These are phyloP conservation scores for Idris sp. DNA, from an alignment of 1,140 invertebrate genomes.

Conservation along the genomic window DNA sequence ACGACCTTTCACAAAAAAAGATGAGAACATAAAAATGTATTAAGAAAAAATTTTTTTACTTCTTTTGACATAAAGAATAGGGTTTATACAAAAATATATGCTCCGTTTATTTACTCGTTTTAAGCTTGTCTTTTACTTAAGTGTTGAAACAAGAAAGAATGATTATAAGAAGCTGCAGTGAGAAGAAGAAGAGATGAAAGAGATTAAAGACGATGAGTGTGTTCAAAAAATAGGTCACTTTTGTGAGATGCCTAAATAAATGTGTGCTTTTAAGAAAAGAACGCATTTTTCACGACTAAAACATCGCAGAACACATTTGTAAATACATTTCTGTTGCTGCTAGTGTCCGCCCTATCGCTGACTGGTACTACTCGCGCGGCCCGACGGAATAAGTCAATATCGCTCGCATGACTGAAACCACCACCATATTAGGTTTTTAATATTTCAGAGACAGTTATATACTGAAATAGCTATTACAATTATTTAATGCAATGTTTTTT, in stretches of 20 bases:
- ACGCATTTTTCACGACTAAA: conserved; percentile 23
- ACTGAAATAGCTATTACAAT: conserved; percentile 3
- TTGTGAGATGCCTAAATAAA: conserved; percentile 48
- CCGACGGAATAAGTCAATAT: conserved; percentile 63
- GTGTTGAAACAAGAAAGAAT: conserved; percentile 9
- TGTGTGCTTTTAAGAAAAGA: conserved; percentile 53
- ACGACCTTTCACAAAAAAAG: background rate
- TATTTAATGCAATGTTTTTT: too few species aligned
- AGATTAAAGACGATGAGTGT: conserved; percentile 7
- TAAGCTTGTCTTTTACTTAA: conserved; percentile 18
- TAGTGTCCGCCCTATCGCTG: conserved; percentile 68
- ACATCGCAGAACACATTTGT: conserved; percentile 46
- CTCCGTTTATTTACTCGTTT: conserved; percentile 42
- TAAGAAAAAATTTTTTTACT: conserved; percentile 4
- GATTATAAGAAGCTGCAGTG: conserved; percentile 18
- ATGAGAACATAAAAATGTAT: conserved; percentile 4
- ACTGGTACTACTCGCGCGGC: conserved; percentile 70
- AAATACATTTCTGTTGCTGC: conserved; percentile 41
- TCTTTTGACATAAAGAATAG: conserved; percentile 18
- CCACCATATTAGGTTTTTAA: conserved; percentile 25
- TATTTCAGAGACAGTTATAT: conserved; percentile 18
- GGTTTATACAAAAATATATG: conserved; percentile 15
- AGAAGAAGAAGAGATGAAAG: conserved; percentile 8
- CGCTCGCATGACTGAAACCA: conserved; percentile 12
- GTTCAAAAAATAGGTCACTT: conserved; percentile 60